These are phyloP conservation scores for Mungos mungo DNA, from an alignment of 2,113 vertebrate genomes.

Conservation along the genomic window DNA sequence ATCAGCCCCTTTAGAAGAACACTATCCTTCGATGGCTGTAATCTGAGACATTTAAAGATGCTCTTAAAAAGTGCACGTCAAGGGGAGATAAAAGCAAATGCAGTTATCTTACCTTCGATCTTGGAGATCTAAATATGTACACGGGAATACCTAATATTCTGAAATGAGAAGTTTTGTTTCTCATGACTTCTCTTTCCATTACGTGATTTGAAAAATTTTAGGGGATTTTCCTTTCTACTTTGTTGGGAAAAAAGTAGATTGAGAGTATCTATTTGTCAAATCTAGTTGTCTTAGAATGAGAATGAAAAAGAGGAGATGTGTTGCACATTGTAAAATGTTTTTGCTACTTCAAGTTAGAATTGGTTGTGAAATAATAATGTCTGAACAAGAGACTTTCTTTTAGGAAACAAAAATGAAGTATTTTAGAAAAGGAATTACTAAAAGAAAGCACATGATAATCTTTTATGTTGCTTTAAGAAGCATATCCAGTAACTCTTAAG, in stretches of 20 bases:
- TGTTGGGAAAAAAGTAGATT: neutral
- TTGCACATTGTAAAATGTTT: neutral
- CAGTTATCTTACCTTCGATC: neutral
- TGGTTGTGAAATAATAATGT: neutral
- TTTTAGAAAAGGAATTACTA: neutral
- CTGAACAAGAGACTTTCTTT: neutral
- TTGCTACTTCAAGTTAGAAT: conserved; percentile 14
- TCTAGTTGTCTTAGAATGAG: neutral
- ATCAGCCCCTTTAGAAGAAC: neutral
- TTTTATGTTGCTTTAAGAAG: neutral
- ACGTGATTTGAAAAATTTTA: neutral
- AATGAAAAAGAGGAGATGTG: neutral
- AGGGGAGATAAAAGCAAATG: neutral
- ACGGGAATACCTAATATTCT: neutral
- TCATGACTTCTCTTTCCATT: neutral
- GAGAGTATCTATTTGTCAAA: neutral
- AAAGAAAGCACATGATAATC: neutral
- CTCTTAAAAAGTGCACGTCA: neutral
- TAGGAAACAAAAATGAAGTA: neutral
- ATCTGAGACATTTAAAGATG: neutral
- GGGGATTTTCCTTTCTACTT: neutral
- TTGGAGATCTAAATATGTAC: neutral
- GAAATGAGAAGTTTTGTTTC: neutral
- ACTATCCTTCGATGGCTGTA: neutral
- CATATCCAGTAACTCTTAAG: neutral